Percentiles rank a stretch among this genome's conserved stretches.
Conservation (phyloP, 2,888 invertebrate species). For the Cistogaster globosa region DNA sequence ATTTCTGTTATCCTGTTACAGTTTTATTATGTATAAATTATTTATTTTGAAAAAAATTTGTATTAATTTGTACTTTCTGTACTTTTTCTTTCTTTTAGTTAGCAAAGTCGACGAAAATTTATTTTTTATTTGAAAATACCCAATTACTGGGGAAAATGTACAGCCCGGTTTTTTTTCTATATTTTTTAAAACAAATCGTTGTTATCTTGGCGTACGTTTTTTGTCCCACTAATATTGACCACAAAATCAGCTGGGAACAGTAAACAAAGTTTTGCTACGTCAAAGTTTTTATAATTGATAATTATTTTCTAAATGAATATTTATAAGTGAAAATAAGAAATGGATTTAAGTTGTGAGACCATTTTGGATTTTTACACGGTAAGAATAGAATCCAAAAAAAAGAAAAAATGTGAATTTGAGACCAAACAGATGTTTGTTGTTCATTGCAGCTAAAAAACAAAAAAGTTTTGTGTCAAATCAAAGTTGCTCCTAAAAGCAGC, state of each 20-base stretch:
- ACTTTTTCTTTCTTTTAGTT: no score
- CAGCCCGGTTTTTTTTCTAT: no score
- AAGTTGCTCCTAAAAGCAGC: conserved; percentile 20
- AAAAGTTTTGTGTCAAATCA: conserved; percentile 55
- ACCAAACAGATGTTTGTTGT: neutral
- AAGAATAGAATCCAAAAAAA: neutral
- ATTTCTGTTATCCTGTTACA: no score
- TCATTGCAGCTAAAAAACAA: conserved; percentile 47
- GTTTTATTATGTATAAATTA: no score
- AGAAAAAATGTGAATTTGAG: neutral
- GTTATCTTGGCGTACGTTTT: no score
- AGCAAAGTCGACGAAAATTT: no score
- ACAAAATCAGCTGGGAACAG: neutral
- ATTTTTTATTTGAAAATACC: no score
- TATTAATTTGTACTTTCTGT: no score
- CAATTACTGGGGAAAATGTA: no score
- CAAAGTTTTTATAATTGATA: neutral
- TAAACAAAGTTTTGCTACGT: conserved; percentile 28
- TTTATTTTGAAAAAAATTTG: no score
- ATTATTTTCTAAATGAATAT: neutral
- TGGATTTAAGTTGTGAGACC: conserved; percentile 57
- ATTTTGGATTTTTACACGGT: conserved; percentile 62
- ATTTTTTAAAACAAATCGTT: no score
- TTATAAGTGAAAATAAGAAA: conserved; percentile 15
- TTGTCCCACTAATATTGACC: neutral